These are phyloP conservation scores for Myotis daubentonii DNA, from an alignment of 2,797 vertebrate species.

Conservation along the genomic window DNA sequence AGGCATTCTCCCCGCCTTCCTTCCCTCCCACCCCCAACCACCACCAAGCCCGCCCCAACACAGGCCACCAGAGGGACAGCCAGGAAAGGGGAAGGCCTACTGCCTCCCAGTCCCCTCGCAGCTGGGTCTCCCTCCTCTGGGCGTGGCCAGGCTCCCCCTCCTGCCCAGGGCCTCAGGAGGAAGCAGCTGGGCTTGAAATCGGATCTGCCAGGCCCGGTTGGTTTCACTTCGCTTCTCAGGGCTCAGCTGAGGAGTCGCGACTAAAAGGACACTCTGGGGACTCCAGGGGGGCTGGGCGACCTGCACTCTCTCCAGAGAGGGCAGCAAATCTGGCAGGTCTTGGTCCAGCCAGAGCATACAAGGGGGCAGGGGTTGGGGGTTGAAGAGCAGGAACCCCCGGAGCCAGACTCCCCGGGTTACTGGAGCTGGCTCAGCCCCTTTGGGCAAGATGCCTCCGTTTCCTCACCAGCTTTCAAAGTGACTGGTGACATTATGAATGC, in stretches of 20 bases:
- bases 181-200: conserved; percentile 70
- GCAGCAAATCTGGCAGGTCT: background rate
- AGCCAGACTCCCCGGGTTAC: background rate
- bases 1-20: background rate
- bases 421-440: accelerated
- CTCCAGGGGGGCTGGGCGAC: background rate
- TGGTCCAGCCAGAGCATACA: accelerated
- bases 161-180: background rate
- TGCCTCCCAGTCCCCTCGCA: too few relatives aligned
- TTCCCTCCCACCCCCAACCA: accelerated
- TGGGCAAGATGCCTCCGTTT: background rate
- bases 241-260: background rate
- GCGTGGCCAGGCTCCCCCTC: background rate
- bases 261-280: background rate
- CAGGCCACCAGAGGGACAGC: background rate
- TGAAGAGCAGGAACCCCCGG: background rate
- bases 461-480: background rate
- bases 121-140: background rate
- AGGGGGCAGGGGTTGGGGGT: accelerated
- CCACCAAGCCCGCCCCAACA: background rate
- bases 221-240: conserved; percentile 28
- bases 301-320: background rate
- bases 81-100: background rate
- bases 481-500: accelerated
- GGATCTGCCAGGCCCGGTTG: conserved; percentile 32